These are phyloP conservation scores for Alethe diademata DNA, from an alignment of 2,113 vertebrate genomes.

Conservation along the genomic window DNA sequence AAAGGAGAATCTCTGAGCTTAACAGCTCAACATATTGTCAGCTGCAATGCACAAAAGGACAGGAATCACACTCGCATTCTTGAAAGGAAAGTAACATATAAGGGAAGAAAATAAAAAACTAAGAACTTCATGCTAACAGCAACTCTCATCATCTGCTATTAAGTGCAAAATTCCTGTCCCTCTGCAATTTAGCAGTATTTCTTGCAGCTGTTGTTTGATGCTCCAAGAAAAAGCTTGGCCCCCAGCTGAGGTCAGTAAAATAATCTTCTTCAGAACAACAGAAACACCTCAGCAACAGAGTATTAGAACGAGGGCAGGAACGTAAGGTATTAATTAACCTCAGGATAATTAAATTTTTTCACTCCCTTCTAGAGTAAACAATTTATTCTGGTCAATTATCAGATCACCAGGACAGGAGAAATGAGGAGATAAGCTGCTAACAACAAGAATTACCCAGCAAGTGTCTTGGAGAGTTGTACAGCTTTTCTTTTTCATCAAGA, in stretches of 20 bases:
- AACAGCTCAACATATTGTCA: not conserved
- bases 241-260: not conserved
- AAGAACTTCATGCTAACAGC: not conserved
- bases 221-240: not conserved
- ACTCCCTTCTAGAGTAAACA: not conserved
- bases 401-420: not conserved
- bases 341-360: not conserved
- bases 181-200: not conserved
- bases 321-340: not conserved
- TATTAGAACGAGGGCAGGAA: not conserved
- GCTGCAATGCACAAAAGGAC: not conserved
- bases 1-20: not conserved
- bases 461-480: not conserved
- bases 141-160: not conserved
- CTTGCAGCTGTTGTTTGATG: not conserved
- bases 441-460: not conserved
- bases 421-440: not conserved
- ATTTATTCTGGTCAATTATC: not conserved
- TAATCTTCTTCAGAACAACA: not conserved
- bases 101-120: not conserved
- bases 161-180: not conserved
- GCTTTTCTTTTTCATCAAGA: not conserved
- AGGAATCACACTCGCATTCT: not conserved
- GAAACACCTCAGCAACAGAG: not conserved
- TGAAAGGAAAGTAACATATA: not conserved